These are phyloP conservation scores for Tetranychus truncatus DNA, from an alignment of 2,888 invertebrate genomes.

Conservation along the genomic window DNA sequence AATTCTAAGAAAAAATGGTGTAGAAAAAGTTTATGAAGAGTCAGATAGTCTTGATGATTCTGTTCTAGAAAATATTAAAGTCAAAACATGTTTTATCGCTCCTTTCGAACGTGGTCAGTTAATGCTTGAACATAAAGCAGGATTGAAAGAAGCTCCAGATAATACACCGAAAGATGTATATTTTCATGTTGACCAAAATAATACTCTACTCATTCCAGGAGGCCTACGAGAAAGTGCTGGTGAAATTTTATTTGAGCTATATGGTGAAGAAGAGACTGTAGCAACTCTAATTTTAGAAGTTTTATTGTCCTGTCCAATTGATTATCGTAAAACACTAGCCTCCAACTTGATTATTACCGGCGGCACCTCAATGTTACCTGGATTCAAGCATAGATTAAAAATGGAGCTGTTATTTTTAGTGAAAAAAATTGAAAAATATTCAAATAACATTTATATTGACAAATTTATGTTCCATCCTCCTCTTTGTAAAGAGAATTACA, in stretches of 20 bases:
- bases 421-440: constrained; percentile 43
- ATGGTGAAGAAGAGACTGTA: constrained; percentile 59
- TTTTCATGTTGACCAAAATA: constrained; percentile 46
- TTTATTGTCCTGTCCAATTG: constrained; percentile 59
- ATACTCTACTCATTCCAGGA: constrained; percentile 46
- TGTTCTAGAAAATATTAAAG: constrained; percentile 24
- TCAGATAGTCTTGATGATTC: constrained; percentile 10
- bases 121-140: constrained; percentile 16
- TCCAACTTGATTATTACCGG: constrained; percentile 70
- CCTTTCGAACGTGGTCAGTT: constrained; percentile 48
- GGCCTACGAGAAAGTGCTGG: constrained; percentile 56
- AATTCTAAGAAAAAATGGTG: constrained; percentile 3
- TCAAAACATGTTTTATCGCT: constrained; percentile 68
- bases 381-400: constrained; percentile 58
- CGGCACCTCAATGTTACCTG: constrained; percentile 63
- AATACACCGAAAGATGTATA: constrained; percentile 39
- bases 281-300: constrained; percentile 67
- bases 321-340: constrained; percentile 54
- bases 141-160: constrained; percentile 24
- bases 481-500: constrained; percentile 60
- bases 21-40: constrained; percentile 11
- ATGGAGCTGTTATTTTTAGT: constrained; percentile 52
- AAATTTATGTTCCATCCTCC: constrained; percentile 60
- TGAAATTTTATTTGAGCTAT: constrained; percentile 66
- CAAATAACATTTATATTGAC: constrained; percentile 42